These are phyloP conservation scores for Megastigmus dorsalis DNA, from an alignment of 2,888 invertebrate species.

Conservation along the genomic window DNA sequence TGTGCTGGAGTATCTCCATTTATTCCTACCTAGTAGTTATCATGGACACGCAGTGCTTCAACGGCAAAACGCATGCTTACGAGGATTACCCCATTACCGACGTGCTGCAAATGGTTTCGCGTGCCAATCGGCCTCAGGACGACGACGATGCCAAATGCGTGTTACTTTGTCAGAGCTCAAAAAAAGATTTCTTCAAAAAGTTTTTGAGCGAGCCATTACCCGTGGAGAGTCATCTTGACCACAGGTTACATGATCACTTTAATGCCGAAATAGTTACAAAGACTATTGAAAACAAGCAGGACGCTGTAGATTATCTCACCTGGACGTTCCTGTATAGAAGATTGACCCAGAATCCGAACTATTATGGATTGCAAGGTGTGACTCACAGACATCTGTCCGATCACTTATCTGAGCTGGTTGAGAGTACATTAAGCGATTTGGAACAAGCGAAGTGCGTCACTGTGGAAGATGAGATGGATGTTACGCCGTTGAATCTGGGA, in stretches of 20 bases:
- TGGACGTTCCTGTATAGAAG: slow-evolving; percentile 99
- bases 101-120: slow-evolving; percentile 97
- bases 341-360: slow-evolving; percentile 99
- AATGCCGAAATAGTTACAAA: slow-evolving; percentile 99
- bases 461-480: slow-evolving; percentile 98
- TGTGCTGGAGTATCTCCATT: slow-evolving; percentile 94
- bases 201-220: slow-evolving; percentile 97
- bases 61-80: slow-evolving; percentile 84
- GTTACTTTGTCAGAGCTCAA: slow-evolving; percentile 96
- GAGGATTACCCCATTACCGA: slow-evolving; percentile 99
- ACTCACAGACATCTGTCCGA: slow-evolving; percentile 98
- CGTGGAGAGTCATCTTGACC: slow-evolving; percentile 98
- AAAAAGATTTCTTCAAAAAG: slow-evolving; percentile 99
- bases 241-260: slow-evolving; percentile 98
- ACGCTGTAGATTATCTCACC: slow-evolving; percentile 98
- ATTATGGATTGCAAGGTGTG: slow-evolving; percentile 97
- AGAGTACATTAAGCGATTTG: slow-evolving; percentile 93
- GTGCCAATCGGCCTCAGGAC: slow-evolving; percentile 93
- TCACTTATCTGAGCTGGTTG: slow-evolving; percentile 97
- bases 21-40: slow-evolving; percentile 95
- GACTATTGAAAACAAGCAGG: slow-evolving; percentile 99
- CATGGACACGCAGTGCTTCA: slow-evolving; percentile 93
- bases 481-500: slow-evolving; percentile 96
- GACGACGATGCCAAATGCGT: slow-evolving; percentile 97
- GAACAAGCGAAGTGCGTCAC: slow-evolving; percentile 98